Base-by-base conservation (phyloP, 2,797 vertebrate genomes). In the Microctenopoma lineatum region DNA sequence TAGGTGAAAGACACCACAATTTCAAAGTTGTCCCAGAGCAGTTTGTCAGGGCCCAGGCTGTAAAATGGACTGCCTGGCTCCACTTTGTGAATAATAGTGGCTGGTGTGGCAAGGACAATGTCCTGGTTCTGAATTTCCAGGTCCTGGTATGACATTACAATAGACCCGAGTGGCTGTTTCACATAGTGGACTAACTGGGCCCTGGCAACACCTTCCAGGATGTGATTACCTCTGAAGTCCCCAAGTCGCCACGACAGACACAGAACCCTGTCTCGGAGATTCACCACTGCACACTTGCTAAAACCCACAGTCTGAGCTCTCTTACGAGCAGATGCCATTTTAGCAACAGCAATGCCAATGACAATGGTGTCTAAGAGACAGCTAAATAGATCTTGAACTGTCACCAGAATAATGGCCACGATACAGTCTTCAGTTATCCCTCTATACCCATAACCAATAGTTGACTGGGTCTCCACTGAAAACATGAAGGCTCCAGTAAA, bases 301-400 rank as follows among this genome's bases (percentile, higher is more conserved):
- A 99, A 99, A 0, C 96, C 95, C 42, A 99, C 95, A 3, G 96
- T 98, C 70, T 97, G 98, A 3, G 97, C 96, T 73, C 98, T 89
- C 66, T 97, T 98, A 0, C 97, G 92, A 2, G 97, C 96, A 0
- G 96, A 98, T 1, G 97, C 97, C 98, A 99, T 99, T 73, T 99
- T 99, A 44, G 96, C 94, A 75, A 97, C 66, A 1, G 95, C 92
- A 0, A 96, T 95, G 0, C 98, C 98, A 0, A 99, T 97, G 52
- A 98, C 89, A 72, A 98, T 94, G 25, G 97, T 98, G 71, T 99
- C 95, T 1, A 99, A 93, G 72, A 98, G 81, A 87, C 96, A 97
- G 78, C 97, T 96, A 0, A 97, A 74, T 4, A 99, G 84, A 0
- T 95, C 94, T 79, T 99, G 98, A 7, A 96, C 79, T 4, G 95